These are phyloP conservation scores for Trinorchestia longiramus DNA, from an alignment of 1,140 invertebrate genomes.

Conservation along the genomic window DNA sequence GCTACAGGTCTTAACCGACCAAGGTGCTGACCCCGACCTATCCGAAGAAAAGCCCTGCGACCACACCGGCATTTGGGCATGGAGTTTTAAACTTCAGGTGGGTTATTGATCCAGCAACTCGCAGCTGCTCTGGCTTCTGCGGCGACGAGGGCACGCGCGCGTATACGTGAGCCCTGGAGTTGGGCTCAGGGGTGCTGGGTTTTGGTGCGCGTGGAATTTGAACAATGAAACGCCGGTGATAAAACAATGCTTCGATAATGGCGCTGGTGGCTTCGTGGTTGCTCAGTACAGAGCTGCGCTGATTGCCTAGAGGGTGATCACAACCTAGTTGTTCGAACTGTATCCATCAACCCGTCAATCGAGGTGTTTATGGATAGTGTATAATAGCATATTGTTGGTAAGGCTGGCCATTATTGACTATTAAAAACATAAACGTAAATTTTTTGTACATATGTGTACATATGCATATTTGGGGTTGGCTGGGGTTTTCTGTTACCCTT, in stretches of 20 bases:
- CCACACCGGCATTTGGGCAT: neutral
- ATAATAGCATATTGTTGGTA: neutral
- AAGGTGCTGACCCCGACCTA: slow-evolving; percentile 37
- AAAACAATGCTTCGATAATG: neutral
- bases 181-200: neutral
- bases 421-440: neutral
- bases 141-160: neutral
- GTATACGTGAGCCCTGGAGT: neutral
- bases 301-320: neutral
- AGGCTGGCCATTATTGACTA: neutral
- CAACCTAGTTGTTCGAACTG: neutral
- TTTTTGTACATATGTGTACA: too few species aligned
- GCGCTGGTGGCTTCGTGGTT: neutral
- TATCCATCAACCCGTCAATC: neutral
- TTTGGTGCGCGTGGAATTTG: neutral
- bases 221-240: neutral
- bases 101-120: slow-evolving; percentile 11
- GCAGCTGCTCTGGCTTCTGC: slow-evolving; percentile 16
- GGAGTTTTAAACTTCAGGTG: slow-evolving; percentile 48
- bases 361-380: neutral
- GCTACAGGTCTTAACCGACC: neutral
- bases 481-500: neutral
- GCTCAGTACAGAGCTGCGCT: neutral
- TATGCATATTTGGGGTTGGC: too few species aligned
- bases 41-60: neutral